phyloP scores from a whole-genome alignment of 1,140 invertebrate genomes.

The Zaprionus africanus region DNA sequence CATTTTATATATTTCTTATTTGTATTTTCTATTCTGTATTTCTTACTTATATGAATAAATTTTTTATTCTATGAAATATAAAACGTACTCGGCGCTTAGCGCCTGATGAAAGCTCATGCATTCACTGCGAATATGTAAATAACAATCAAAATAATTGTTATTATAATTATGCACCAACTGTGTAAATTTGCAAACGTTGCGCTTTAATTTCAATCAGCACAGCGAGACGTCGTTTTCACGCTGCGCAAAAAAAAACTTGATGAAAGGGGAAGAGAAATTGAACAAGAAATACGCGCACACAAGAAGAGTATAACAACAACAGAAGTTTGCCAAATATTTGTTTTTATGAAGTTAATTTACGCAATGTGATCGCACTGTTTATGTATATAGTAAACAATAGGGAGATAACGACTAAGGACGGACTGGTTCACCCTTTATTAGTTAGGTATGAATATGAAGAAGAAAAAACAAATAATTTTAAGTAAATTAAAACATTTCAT shows the following conservation, averaged over 20 bases:
- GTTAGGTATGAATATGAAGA: not conserved
- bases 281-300: not conserved
- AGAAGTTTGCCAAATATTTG: not conserved
- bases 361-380: not conserved
- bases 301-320: constrained; percentile 12
- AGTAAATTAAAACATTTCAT: not conserved
- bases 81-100: too few species aligned
- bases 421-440: not conserved
- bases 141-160: constrained; percentile 9
- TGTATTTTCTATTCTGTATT: too few species aligned
- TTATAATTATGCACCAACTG: not conserved
- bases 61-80: too few species aligned
- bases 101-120: not conserved
- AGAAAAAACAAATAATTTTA: not conserved
- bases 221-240: not conserved
- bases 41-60: too few species aligned
- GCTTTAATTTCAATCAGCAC: constrained; percentile 6
- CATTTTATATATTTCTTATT: too few species aligned
- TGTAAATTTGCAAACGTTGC: constrained; percentile 2
- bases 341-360: not conserved
- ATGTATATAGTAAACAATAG: constrained; percentile 2
- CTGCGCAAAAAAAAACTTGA: not conserved
- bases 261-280: not conserved
- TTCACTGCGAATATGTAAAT: not conserved
- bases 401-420: not conserved